Conservation (phyloP, 2,888 invertebrate species). For the Merodon equestris region DNA sequence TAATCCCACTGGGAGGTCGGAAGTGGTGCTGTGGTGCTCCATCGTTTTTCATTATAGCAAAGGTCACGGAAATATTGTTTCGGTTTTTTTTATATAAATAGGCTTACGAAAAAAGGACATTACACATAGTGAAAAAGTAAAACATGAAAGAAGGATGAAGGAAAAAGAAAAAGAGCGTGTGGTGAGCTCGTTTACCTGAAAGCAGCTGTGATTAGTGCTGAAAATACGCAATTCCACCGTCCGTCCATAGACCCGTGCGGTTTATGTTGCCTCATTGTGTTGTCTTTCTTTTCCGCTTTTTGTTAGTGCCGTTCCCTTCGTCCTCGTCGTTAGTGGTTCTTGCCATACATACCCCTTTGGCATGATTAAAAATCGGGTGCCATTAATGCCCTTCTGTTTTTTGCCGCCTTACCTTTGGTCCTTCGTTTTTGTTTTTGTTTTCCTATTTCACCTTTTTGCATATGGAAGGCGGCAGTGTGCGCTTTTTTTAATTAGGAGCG, state of each 20-base stretch:
- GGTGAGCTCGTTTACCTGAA: conserved; percentile 51
- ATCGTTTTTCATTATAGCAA: conserved; percentile 14
- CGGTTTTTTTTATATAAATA: background rate
- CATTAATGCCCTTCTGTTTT: conserved; percentile 32
- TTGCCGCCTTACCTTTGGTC: background rate
- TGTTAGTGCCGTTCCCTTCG: conserved; percentile 1
- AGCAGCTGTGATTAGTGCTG: conserved; percentile 44
- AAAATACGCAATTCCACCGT: conserved; percentile 35
- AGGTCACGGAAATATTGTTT: background rate
- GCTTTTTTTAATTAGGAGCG: conserved; percentile 39
- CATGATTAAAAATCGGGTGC: conserved; percentile 44
- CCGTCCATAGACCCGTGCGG: background rate
- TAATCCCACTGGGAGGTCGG: conserved; percentile 41
- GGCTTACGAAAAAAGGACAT: background rate
- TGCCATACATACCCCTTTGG: conserved; percentile 31
- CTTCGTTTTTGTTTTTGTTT: too few species aligned
- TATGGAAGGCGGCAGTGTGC: conserved; percentile 20
- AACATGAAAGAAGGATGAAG: conserved; percentile 5
- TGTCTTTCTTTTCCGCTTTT: conserved; percentile 13
- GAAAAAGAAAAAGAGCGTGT: conserved; percentile 44
- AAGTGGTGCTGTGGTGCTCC: background rate
- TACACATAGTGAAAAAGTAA: conserved; percentile 36
- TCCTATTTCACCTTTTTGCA: conserved; percentile 6
- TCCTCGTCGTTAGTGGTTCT: conserved; percentile 4
- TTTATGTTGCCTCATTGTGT: background rate